Conservation (phyloP, 2,113 vertebrate species). For the Dendropsophus ebraccatus region DNA sequence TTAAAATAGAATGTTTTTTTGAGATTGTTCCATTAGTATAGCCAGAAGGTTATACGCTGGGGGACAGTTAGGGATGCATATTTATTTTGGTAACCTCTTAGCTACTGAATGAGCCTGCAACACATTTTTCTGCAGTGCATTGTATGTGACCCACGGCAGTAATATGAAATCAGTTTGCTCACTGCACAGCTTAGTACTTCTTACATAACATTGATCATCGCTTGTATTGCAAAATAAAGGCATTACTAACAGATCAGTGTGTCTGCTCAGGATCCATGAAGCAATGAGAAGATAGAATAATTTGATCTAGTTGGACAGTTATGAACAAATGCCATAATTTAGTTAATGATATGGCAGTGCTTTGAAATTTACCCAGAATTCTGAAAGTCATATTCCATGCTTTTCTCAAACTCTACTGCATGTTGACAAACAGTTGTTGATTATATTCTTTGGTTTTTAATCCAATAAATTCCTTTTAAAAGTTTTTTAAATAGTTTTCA, state of each 20-base stretch:
- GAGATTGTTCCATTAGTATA: slow-evolving; percentile 39
- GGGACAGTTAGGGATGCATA: slow-evolving; percentile 40
- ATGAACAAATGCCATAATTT: slow-evolving; percentile 55
- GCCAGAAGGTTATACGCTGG: slow-evolving; percentile 15
- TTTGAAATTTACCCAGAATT: slow-evolving; percentile 31
- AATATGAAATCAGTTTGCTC: slow-evolving; percentile 51
- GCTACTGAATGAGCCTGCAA: slow-evolving; percentile 50
- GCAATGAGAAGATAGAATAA: slow-evolving; percentile 14
- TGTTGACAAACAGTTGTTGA: slow-evolving; percentile 15
- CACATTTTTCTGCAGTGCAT: slow-evolving; percentile 41
- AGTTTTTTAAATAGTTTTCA: not conserved
- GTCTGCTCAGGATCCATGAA: slow-evolving; percentile 47
- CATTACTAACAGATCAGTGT: slow-evolving; percentile 56
- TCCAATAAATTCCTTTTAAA: not conserved
- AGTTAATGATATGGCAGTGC: slow-evolving; percentile 52
- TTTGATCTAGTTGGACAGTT: slow-evolving; percentile 51
- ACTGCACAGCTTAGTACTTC: slow-evolving; percentile 44
- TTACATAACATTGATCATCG: slow-evolving; percentile 55
- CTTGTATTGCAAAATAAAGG: slow-evolving; percentile 58
- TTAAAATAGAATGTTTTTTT: slow-evolving; percentile 37
- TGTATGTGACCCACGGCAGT: slow-evolving; percentile 37
- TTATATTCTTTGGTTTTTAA: not conserved
- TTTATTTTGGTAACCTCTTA: slow-evolving; percentile 53
- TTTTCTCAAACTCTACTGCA: not conserved
- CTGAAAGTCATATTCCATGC: slow-evolving; percentile 4